phyloP scores from a whole-genome alignment of 2,797 vertebrate genomes.

The Natrix natrix region DNA sequence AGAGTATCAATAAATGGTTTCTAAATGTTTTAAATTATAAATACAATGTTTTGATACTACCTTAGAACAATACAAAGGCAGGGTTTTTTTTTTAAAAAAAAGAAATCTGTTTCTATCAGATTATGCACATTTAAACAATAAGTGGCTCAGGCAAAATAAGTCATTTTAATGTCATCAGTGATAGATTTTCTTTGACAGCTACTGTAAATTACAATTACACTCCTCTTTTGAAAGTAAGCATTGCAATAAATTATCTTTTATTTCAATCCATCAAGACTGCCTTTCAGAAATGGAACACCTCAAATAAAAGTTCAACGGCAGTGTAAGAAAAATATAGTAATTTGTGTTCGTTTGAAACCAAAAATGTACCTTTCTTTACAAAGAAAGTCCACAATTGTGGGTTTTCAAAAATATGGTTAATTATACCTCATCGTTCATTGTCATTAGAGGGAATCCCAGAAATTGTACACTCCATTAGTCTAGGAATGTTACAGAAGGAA shows the following conservation, averaged over 20 bases:
- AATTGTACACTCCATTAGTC: constrained; percentile 62
- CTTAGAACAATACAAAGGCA: constrained; percentile 76
- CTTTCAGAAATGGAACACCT: constrained; percentile 77
- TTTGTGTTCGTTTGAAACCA: constrained; percentile 78
- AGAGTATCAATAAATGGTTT: constrained; percentile 74
- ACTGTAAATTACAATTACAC: constrained; percentile 84
- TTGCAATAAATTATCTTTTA: constrained; percentile 85
- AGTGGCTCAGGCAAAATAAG: constrained; percentile 82
- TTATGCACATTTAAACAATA: constrained; percentile 84
- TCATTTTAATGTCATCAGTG: constrained; percentile 82
- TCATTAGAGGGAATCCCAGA: constrained; percentile 67
- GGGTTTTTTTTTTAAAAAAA: constrained; percentile 31
- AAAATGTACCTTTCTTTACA: constrained; percentile 69
- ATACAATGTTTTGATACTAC: constrained; percentile 78
- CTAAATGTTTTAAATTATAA: constrained; percentile 76
- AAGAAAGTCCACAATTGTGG: constrained; percentile 67
- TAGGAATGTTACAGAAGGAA: constrained; percentile 49
- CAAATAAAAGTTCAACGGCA: constrained; percentile 77
- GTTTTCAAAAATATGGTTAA: constrained; percentile 76
- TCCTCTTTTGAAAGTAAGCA: constrained; percentile 79
- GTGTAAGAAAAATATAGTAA: constrained; percentile 81
- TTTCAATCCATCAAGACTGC: constrained; percentile 81
- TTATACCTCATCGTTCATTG: constrained; percentile 71
- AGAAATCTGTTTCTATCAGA: constrained; percentile 78
- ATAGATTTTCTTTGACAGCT: constrained; percentile 83